Evolutionary conservation across 2,888 invertebrate species (phyloP).

Genomic region (Andricus quercusramuli): DNA sequence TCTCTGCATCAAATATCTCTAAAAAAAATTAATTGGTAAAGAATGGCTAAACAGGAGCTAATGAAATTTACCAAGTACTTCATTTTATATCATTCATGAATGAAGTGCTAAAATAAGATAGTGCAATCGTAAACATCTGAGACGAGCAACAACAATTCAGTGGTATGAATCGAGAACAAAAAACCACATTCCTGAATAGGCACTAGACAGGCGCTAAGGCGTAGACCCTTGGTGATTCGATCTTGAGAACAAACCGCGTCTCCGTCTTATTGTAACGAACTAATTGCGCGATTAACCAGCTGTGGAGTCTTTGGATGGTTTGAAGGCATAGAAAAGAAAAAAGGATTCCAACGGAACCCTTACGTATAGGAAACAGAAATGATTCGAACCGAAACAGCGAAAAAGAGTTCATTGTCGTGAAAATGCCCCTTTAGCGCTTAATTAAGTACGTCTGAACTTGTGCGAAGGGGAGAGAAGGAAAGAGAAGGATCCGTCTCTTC

Average conservation of each 20-base stretch:
- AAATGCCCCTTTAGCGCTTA: slow-evolving; percentile 31
- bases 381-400: slow-evolving; percentile 26
- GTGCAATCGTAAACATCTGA: slow-evolving; percentile 1
- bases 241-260: slow-evolving; percentile 26
- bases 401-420: slow-evolving; percentile 37
- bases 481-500: slow-evolving; percentile 25
- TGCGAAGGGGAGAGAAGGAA: not conserved
- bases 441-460: slow-evolving; percentile 32
- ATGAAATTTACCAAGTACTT: not conserved
- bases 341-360: slow-evolving; percentile 9
- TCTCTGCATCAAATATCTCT: not conserved
- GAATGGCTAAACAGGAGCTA: not conserved
- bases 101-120: not conserved
- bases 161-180: slow-evolving; percentile 25
- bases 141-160: not conserved
- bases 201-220: slow-evolving; percentile 11
- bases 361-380: not conserved
- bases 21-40: not conserved
- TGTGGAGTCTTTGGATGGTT: slow-evolving; percentile 14
- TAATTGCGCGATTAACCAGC: slow-evolving; percentile 34
- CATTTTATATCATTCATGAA: not conserved
- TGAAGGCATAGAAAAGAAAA: not conserved
- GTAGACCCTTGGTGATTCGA: not conserved
- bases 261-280: slow-evolving; percentile 17
- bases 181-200: slow-evolving; percentile 25